Conservation (phyloP, 2,113 vertebrate species). For the Thalassoma bifasciatum region DNA sequence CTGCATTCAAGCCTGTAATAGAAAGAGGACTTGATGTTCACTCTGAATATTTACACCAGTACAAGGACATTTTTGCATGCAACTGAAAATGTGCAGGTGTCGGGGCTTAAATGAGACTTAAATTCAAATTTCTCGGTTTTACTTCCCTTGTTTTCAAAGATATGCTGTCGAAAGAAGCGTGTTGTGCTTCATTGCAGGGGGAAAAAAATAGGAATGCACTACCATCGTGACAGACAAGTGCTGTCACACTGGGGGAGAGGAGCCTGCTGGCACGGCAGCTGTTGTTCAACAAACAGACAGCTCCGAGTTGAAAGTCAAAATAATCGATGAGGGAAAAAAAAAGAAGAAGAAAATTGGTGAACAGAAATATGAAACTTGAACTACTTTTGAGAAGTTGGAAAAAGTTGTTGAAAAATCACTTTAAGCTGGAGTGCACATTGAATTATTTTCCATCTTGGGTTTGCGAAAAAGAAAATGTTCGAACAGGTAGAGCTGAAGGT, state of each 20-base stretch:
- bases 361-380: too few relatives aligned
- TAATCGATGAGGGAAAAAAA: too few relatives aligned
- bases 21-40: background rate
- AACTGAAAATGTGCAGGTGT: background rate
- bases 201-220: background rate
- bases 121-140: background rate
- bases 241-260: background rate
- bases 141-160: background rate
- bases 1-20: background rate
- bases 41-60: background rate
- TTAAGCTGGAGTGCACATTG: too few relatives aligned
- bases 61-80: background rate
- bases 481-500: too few relatives aligned
- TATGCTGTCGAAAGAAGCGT: background rate
- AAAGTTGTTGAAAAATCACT: too few relatives aligned
- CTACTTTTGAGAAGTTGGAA: too few relatives aligned
- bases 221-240: too few relatives aligned
- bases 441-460: too few relatives aligned
- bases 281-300: slow-evolving; percentile 2
- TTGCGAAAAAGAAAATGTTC: too few relatives aligned
- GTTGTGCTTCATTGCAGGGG: background rate
- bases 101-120: background rate
- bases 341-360: too few relatives aligned
- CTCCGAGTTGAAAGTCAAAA: background rate
- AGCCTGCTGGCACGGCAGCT: slow-evolving; percentile 28